Conservation (phyloP, 2,888 invertebrate genomes). For the Hydrotaea cyrtoneurina region DNA sequence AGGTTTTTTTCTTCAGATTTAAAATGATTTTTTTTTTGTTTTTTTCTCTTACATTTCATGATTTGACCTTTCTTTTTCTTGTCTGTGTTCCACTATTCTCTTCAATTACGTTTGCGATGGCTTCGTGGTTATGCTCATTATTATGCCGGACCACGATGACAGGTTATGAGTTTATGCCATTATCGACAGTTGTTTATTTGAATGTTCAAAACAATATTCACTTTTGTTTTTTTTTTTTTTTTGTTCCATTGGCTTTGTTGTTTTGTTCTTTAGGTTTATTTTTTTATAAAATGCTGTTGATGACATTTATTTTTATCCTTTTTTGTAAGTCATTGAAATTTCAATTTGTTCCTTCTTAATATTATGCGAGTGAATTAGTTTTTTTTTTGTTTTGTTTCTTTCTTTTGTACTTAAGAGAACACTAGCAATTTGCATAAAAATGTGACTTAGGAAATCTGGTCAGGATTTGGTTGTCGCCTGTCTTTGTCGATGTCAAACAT, state of each 20-base stretch:
- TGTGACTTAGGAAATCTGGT: conserved; percentile 49
- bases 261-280: conserved; percentile 18
- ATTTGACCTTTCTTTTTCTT: not conserved
- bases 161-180: conserved; percentile 58
- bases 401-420: not conserved
- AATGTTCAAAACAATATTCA: conserved; percentile 27
- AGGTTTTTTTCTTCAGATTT: no score
- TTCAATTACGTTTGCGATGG: not conserved
- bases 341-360: conserved; percentile 39
- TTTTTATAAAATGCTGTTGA: conserved; percentile 25
- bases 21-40: no score
- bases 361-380: not conserved
- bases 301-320: conserved; percentile 44
- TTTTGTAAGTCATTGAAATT: conserved; percentile 46
- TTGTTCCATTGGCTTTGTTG: not conserved
- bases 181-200: conserved; percentile 56
- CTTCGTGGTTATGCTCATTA: conserved; percentile 44
- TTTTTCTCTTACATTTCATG: not conserved
- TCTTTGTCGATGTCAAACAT: conserved; percentile 49
- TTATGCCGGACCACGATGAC: conserved; percentile 53
- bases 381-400: not conserved
- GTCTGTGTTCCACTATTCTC: not conserved
- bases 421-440: conserved; percentile 48
- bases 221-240: no score
- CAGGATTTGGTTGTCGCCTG: conserved; percentile 57